Evolutionary conservation across 2,797 vertebrate species (phyloP), one percentile per base, ranked within the genome.

Genomic region (Coluber constrictor): DNA sequence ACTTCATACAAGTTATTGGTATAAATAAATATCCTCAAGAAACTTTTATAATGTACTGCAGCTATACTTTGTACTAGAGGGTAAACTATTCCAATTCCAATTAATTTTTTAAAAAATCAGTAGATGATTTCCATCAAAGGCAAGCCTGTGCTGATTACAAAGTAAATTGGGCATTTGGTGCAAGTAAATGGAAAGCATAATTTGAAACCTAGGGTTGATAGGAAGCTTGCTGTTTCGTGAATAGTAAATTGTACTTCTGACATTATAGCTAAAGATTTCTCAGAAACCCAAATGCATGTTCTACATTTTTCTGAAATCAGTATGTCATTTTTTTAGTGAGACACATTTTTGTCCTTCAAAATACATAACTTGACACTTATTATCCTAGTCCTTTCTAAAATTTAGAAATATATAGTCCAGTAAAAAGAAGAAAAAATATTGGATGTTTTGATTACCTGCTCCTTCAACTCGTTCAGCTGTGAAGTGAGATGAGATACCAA

Each of bases 381-480:
- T 20, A 37, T 57, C 20, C 10, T 25, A 37, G 32, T 4, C 18
- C 23, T 23, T 56, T 27, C 29, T 91, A 47, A 43, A 43, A 55
- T 90, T 13, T 61, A 61, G 43, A 86, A 66, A 88, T 7, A 66
- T 32, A 54, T 1, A 92, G 20, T 32, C 4, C 23, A 79, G 7
- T 5, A 18, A 37, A 47, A 27, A 18, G n/a, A 83, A 25, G 16
- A 79, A 79, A 16, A 23, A 47, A 47, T 47, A 83, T 83, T 47
- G 10, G 20, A 83, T 87, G 4, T 0, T 1, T 66, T 63, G 11
- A 10, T 27, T 96, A 99, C 99, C 99, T 99, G 99, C 96, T 99
- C 99, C 95, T 99, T 99, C 70, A 99, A 98, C 95, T 99, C 99
- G 0, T 97, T 98, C 94, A 99, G 98, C 97, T 99, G 98, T 87